Evolutionary conservation across 1,140 invertebrate genomes (phyloP).

Genomic region (Mizuhopecten yessoensis): DNA sequence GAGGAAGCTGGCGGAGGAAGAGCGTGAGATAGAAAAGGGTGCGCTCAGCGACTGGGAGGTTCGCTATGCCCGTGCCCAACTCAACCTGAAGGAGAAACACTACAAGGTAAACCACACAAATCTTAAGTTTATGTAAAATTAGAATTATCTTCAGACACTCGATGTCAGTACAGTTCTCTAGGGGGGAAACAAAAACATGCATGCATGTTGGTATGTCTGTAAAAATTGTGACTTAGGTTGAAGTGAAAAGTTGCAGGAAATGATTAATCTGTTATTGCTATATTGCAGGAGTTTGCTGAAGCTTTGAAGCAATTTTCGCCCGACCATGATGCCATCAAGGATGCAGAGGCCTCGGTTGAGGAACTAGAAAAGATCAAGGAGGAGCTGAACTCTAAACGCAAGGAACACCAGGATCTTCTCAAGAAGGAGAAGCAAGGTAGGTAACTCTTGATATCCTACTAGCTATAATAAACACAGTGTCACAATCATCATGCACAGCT

Average conservation of each 20-base stretch:
- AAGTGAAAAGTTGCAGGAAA: no score
- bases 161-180: no score
- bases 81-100: conserved; percentile 80
- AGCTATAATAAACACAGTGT: background rate
- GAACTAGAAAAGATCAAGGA: conserved; percentile 75
- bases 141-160: no score
- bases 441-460: background rate
- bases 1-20: conserved; percentile 70
- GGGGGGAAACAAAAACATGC: no score
- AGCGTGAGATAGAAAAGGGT: conserved; percentile 72
- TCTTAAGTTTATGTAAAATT: no score
- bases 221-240: no score
- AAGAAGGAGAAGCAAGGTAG: conserved; percentile 78
- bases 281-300: conserved; percentile 79
- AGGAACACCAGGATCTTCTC: conserved; percentile 71
- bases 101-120: conserved; percentile 74
- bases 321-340: conserved; percentile 70
- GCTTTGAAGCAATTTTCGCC: conserved; percentile 76
- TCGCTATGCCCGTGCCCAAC: conserved; percentile 79
- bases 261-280: no score
- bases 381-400: conserved; percentile 73
- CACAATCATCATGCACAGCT: background rate
- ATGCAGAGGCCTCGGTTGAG: conserved; percentile 69
- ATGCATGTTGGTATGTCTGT: no score
- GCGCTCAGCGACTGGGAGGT: conserved; percentile 80